Evolutionary conservation across 2,113 vertebrate genomes (phyloP), one percentile per base, ranked within the genome.

Genomic region (Cavia porcellus): DNA sequence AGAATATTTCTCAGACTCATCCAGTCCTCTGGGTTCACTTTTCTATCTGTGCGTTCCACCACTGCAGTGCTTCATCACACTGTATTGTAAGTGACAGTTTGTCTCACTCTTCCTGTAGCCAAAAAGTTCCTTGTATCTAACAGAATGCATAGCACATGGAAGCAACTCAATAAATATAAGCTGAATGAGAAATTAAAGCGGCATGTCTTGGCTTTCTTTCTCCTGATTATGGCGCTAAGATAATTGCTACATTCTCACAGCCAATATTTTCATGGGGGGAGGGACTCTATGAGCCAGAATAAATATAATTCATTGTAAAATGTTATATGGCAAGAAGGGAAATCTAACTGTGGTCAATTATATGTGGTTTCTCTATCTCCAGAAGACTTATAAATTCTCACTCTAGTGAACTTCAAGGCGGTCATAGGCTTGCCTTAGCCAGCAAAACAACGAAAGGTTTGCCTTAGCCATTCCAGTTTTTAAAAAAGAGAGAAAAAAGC

Each of bases 241-340:
- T 68, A 86, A 75, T 64, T 86, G 24, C 81, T 90, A 55, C 22
- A 86, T 70, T 95, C 61, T 45, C 59, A 74, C 45, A 66, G 62
- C 55, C 28, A 93, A 45, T 77, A 86, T 82, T 97, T 92, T 92
- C 72, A 92, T 79, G 47, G 86, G 25, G 28, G n/a, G 89, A 28
- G 24, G 68, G 19, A 72, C 74, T 82, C 45, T 77, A 61, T 70
- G 50, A 74, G 92, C 30, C n/a, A 95, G 30, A 70, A 75, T 77
- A 81, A 77, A 93, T 38, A 13, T 5, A 70, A 91, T 84, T 84
- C 38, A 80, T 80, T 62, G 61, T 68, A 74, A 74, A 93, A 38
- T 72, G 3, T 86, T 95, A 42, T 32, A 52, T 8, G 64, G 11
- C 28, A 38, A 85, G 66, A 62, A 89, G n/a, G 75, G 82, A 95